A percentile compares a stretch with the other conserved stretches of the same genome.
Conservation (phyloP, 2,797 vertebrate genomes). For the Falco columbarius region DNA sequence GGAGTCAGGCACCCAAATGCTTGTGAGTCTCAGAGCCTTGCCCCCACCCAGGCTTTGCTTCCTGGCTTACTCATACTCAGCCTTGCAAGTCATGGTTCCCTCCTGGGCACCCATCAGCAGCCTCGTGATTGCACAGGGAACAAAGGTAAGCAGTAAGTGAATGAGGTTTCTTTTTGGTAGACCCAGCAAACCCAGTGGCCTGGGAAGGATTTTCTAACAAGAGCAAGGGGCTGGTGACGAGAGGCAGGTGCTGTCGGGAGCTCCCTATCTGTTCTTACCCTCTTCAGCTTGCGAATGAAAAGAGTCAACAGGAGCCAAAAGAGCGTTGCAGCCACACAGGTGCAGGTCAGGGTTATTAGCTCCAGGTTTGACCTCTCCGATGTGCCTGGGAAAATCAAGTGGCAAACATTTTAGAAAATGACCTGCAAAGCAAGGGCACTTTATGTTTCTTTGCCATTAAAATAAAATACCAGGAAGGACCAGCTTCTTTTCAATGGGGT, state of each 20-base stretch:
- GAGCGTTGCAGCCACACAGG: slow-evolving; percentile 89
- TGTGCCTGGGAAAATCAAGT: slow-evolving; percentile 76
- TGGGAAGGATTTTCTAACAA: not conserved
- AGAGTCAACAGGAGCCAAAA: slow-evolving; percentile 94
- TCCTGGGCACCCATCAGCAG: not conserved
- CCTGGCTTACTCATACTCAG: not conserved
- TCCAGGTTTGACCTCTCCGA: slow-evolving; percentile 87
- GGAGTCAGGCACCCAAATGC: not conserved
- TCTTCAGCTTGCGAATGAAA: slow-evolving; percentile 91
- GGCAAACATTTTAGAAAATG: slow-evolving; percentile 17
- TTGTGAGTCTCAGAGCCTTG: not conserved
- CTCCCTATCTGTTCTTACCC: slow-evolving; percentile 78
- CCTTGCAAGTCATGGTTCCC: not conserved
- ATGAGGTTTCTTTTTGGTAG: not conserved
- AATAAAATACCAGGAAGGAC: slow-evolving; percentile 35
- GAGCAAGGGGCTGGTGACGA: not conserved
- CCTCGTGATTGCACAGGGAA: not conserved
- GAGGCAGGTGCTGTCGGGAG: not conserved
- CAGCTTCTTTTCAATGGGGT: slow-evolving; percentile 13
- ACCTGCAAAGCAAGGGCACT: not conserved
- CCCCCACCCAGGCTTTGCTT: not conserved
- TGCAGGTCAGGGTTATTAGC: slow-evolving; percentile 88
- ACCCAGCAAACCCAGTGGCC: not conserved
- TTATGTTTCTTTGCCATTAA: not conserved
- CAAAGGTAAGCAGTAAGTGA: not conserved